A percentile compares a stretch with the other conserved stretches of the same genome.
These are phyloP conservation scores for Drosophila birchii DNA, from an alignment of 2,888 invertebrate species.

Conservation along the genomic window DNA sequence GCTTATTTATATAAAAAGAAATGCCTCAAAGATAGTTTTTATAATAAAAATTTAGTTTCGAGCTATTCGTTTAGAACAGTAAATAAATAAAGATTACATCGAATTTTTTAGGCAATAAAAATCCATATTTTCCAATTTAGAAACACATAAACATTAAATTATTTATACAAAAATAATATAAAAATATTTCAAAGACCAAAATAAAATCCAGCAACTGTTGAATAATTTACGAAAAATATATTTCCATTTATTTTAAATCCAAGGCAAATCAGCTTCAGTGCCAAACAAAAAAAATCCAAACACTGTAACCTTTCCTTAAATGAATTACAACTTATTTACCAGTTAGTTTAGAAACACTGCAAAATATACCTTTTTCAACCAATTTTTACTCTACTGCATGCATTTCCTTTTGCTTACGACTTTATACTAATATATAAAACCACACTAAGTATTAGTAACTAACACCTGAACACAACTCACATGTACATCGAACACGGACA, in stretches of 20 bases:
- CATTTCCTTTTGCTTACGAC: constrained; percentile 43
- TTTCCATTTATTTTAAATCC: constrained; percentile 24
- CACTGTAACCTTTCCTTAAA: constrained; percentile 8
- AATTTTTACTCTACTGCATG: constrained; percentile 41
- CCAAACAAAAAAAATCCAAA: not conserved
- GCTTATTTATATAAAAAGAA: no score
- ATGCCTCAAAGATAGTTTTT: no score
- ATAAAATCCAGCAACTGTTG: constrained; percentile 34
- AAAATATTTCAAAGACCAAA: not conserved
- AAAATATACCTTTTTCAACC: constrained; percentile 31
- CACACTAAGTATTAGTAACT: constrained; percentile 59
- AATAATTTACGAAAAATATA: constrained; percentile 8
- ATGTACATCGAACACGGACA: constrained; percentile 38
- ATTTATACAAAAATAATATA: not conserved
- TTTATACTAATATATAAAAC: constrained; percentile 40
- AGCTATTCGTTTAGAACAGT: no score
- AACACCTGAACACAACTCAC: constrained; percentile 13
- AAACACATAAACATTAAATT: no score
- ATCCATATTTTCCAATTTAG: no score
- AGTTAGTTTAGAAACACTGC: constrained; percentile 37
- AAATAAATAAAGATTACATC: not conserved
- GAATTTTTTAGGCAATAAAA: no score
- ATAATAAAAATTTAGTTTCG: no score
- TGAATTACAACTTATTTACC: constrained; percentile 20
- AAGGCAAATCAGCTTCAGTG: constrained; percentile 17